Percentiles rank a stretch among this genome's conserved stretches.
phyloP scores from a whole-genome alignment of 2,113 vertebrate genomes.

The Callorhinus ursinus region DNA sequence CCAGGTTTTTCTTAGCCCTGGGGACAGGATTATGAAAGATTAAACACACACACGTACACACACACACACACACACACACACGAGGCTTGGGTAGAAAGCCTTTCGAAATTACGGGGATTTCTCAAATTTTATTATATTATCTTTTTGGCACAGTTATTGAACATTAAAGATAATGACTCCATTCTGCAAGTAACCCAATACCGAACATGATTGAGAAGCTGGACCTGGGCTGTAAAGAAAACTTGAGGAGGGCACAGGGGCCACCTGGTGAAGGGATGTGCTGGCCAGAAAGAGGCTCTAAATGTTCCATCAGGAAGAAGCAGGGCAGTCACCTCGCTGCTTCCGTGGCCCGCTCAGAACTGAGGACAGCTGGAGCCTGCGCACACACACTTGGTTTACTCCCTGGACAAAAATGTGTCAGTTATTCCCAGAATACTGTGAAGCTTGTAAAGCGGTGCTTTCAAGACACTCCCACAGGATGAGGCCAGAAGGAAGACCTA shows the following conservation, averaged over 20 bases:
- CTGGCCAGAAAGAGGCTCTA: neutral
- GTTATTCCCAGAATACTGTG: neutral
- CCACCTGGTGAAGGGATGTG: slow-evolving; percentile 58
- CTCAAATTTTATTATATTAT: slow-evolving; percentile 86
- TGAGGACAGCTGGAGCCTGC: neutral
- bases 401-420: neutral
- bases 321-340: neutral
- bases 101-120: slow-evolving; percentile 84
- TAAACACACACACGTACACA: slow-evolving; percentile 61
- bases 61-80: neutral
- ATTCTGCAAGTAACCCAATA: slow-evolving; percentile 86
- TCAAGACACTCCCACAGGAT: neutral
- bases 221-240: slow-evolving; percentile 75
- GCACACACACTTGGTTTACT: neutral
- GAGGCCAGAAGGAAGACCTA: neutral
- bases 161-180: slow-evolving; percentile 87
- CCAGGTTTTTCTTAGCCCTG: slow-evolving; percentile 72
- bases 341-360: neutral
- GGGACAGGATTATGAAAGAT: slow-evolving; percentile 81
- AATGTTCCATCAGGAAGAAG: slow-evolving; percentile 48
- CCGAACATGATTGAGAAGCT: slow-evolving; percentile 82
- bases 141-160: slow-evolving; percentile 86
- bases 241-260: neutral
- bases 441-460: accelerated
- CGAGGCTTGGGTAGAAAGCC: slow-evolving; percentile 81